Evolutionary conservation across 2,113 vertebrate genomes (phyloP), one percentile per base, ranked within the genome.

Genomic region (Suricata suricatta): DNA sequence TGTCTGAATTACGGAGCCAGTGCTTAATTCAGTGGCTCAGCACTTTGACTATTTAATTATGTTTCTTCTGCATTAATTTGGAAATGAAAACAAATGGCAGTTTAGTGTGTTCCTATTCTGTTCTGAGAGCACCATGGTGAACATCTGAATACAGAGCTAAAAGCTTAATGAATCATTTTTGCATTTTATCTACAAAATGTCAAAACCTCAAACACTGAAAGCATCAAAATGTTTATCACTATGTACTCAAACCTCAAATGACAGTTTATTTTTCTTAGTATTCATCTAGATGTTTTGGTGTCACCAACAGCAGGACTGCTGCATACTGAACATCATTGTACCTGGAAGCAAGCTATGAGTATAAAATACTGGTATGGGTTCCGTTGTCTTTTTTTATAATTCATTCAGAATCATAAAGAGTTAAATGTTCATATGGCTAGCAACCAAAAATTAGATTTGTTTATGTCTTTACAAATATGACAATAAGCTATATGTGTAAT

Each of bases 1-100:
- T 92, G 64, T 60, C 81, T 93, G 86, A 93, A 87, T 88, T 97
- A 92, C 13, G 81, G 47, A 87, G 87, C 72, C 79, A 88, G 38
- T 16, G 5, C 71, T 94, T 85, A 81, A 90, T 93, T 93, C 66
- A 88, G 23, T 85, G 66, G 11, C 64, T 84, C 27, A 35, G n/a
- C 50, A 82, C 77, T 94, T 76, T 81, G 54, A 82, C 57, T 90
- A 52, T 19, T 35, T 71, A 94, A 92, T 88, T 69, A 60, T 31
- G 54, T 54, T 74, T 87, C 38, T 93, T 94, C 81, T 72, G 35
- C 50, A n/a, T 63, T 90, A 66, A 50, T 44, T 5, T 79, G 29
- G 47, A 17, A 94, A 83, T 88, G 25, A 54, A 93, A 87, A 88
- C 50, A 66, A 76, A 93, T 38, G 29, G 27, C 12, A 95, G 16